Base-by-base conservation (phyloP, 2,113 vertebrate species). In the Pollachius pollachius region DNA sequence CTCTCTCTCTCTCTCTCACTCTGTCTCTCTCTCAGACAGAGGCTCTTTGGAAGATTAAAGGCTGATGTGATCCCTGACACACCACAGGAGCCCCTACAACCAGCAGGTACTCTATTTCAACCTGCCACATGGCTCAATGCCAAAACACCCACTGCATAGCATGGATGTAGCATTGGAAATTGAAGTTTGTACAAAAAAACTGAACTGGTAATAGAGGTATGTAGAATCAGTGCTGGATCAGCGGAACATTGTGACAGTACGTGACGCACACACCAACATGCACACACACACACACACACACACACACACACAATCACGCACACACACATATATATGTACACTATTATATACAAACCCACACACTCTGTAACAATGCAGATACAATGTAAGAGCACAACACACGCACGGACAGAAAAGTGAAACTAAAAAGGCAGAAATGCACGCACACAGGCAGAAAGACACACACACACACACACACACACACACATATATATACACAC, bases 31-130 rank as follows among this genome's bases (percentile, higher is more conserved):
- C 41, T 79, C 65, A 82, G 71, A 79, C 54, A 21, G 68, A 81
- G 62, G 72, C 81, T 84, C 75, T 88, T 79, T 79, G 70, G 72
- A 69, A 87, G 84, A 90, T 87, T 85, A 88, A 86, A 77, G 80
- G 77, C 78, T 81, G 80, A 85, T 80, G 76, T 81, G 70, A 79
- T 85, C 81, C 79, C 78, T 87, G 82, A 83, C 85, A 84, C 78
- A 65, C 87, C 79, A 78, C 81, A 79, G 79, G 83, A 82, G 80
- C 25, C 72, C 58, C 77, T 62, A 68, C 73, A 87, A 75, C 76
- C 66, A 61, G 77, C 59, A 70, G 69, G 71, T 65, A 72, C 80
- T 52, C 73, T 67, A 69, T 76, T 16, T 16, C 66, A 77, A 52
- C 57, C 17, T 65, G 69, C 56, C 13, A 59, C 34, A 27, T 64